Evolutionary conservation across 2,797 vertebrate species (phyloP).

Genomic region (Buphagus erythrorhynchus): DNA sequence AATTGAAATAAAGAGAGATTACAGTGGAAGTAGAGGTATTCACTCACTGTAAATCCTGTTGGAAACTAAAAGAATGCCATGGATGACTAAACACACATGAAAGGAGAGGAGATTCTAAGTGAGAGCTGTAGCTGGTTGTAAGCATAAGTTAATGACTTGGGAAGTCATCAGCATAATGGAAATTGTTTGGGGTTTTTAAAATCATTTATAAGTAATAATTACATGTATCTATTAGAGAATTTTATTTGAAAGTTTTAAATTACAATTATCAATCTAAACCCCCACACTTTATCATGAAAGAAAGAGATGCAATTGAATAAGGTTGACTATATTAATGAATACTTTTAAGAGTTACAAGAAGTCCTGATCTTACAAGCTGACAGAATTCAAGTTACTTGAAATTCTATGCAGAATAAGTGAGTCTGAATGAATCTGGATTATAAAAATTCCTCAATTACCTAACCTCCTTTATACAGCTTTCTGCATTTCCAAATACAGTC

Average conservation of each 20-base stretch:
- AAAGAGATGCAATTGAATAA: background rate
- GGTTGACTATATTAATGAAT: background rate
- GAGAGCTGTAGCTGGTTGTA: background rate
- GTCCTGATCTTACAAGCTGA: background rate
- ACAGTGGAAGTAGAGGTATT: background rate
- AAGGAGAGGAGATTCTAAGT: background rate
- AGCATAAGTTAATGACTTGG: background rate
- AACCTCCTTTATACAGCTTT: background rate
- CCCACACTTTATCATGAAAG: background rate
- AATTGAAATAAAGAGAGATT: background rate
- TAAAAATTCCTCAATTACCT: background rate
- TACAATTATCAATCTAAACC: background rate
- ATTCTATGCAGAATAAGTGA: background rate
- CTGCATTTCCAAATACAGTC: background rate
- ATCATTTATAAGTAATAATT: background rate
- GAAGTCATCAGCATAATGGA: background rate
- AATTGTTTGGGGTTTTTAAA: background rate
- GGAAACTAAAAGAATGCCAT: background rate
- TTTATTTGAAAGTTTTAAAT: background rate
- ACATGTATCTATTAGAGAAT: background rate
- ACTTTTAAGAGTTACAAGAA: background rate
- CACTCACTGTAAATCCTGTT: background rate
- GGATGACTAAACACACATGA: background rate
- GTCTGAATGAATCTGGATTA: background rate
- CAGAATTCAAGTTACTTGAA: background rate